Evolutionary conservation across 2,888 invertebrate genomes (phyloP).

Genomic region (Drosophila mayaguana): DNA sequence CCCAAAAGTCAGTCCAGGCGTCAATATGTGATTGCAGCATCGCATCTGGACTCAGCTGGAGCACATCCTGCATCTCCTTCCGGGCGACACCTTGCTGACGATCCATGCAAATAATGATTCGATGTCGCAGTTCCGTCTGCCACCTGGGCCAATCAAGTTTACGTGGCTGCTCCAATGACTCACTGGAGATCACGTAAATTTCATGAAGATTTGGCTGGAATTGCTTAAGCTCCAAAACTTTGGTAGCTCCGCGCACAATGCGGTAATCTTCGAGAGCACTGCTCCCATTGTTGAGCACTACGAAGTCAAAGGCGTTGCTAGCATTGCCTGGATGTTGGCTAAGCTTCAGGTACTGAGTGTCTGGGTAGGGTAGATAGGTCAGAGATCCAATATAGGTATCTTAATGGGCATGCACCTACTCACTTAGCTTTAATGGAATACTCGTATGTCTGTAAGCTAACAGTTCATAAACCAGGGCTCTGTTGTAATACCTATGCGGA

Average conservation of each 20-base stretch:
- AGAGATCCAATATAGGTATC: too few species aligned
- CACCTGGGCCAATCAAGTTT: slow-evolving; percentile 62
- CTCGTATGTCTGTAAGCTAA: slow-evolving; percentile 39
- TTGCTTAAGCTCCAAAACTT: slow-evolving; percentile 70
- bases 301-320: slow-evolving; percentile 67
- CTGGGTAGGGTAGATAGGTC: slow-evolving; percentile 36
- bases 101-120: slow-evolving; percentile 87
- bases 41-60: slow-evolving; percentile 80
- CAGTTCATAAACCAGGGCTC: slow-evolving; percentile 84
- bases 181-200: slow-evolving; percentile 73
- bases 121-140: slow-evolving; percentile 81
- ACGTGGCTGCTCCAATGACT: slow-evolving; percentile 67
- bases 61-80: slow-evolving; percentile 80
- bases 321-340: slow-evolving; percentile 56
- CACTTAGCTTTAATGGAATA: slow-evolving; percentile 24
- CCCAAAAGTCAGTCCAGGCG: slow-evolving; percentile 86
- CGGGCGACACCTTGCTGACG: slow-evolving; percentile 86
- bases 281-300: slow-evolving; percentile 48
- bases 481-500: slow-evolving; percentile 84
- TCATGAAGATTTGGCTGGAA: slow-evolving; percentile 72
- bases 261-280: slow-evolving; percentile 42
- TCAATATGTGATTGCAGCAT: slow-evolving; percentile 85
- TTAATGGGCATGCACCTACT: too few species aligned
- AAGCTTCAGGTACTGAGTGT: slow-evolving; percentile 55
- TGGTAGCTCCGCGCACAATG: slow-evolving; percentile 72